phyloP scores from a whole-genome alignment of 2,797 vertebrate genomes.

The Channallabes apus region DNA sequence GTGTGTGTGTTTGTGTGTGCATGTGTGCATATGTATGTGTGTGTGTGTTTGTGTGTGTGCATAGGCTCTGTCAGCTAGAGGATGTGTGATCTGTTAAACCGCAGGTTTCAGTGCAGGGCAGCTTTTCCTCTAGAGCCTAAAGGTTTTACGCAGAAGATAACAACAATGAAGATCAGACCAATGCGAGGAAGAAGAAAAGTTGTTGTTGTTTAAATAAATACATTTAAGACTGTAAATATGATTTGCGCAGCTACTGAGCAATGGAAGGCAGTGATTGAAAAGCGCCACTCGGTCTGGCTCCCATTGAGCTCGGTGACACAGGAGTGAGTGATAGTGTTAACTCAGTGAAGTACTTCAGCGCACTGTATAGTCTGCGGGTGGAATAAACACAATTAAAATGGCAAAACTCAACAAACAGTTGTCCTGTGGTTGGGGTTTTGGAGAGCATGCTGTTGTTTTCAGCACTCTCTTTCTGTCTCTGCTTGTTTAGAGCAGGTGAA shows the following conservation, averaged over 20 bases:
- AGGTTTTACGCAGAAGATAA: slow-evolving; percentile 5
- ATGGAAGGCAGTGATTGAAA: slow-evolving; percentile 8
- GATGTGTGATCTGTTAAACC: slow-evolving; percentile 71
- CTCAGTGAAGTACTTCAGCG: slow-evolving; percentile 24
- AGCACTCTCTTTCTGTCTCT: slow-evolving; percentile 1
- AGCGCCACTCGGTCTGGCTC: slow-evolving; percentile 21
- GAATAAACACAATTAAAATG: slow-evolving; percentile 41
- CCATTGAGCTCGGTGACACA: not conserved
- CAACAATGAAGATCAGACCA: slow-evolving; percentile 24
- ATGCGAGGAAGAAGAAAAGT: not conserved
- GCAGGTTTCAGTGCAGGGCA: slow-evolving; percentile 60
- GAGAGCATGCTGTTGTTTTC: slow-evolving; percentile 35
- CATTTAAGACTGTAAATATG: not conserved
- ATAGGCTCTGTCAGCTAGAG: slow-evolving; percentile 60
- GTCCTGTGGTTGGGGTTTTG: slow-evolving; percentile 52
- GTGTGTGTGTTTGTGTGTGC: slow-evolving; percentile 39
- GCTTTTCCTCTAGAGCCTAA: slow-evolving; percentile 37
- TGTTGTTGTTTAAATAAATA: not conserved
- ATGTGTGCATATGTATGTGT: slow-evolving; percentile 44
- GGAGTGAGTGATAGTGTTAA: slow-evolving; percentile 28
- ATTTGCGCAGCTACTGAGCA: not conserved
- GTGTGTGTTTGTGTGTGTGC: slow-evolving; percentile 43
- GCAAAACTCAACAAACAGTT: slow-evolving; percentile 41
- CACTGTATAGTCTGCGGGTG: slow-evolving; percentile 41
- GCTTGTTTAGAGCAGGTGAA: slow-evolving; percentile 26